phyloP scores from a whole-genome alignment of 2,797 vertebrate species.

The Rhodeus uyekii region DNA sequence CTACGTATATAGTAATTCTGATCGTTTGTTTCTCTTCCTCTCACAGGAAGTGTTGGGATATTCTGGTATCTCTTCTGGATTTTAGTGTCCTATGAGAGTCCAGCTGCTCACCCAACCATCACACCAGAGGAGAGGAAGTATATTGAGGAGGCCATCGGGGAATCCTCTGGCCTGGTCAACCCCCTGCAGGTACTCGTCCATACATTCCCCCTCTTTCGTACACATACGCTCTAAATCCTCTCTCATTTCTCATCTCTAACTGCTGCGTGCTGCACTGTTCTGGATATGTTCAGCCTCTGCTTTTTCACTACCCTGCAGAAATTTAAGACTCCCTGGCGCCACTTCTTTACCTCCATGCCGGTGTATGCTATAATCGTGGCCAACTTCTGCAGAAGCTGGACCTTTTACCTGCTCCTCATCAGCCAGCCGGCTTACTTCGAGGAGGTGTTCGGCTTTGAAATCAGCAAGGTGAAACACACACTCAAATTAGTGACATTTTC shows the following conservation, averaged over 20 bases:
- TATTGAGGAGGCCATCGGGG: conserved; percentile 85
- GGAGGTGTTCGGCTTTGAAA: conserved; percentile 84
- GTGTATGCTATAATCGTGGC: conserved; percentile 86
- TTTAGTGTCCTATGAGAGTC: conserved; percentile 84
- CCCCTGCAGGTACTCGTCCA: conserved; percentile 87
- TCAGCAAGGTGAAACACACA: conserved; percentile 79
- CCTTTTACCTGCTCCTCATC: conserved; percentile 85
- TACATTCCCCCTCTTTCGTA: too few species aligned
- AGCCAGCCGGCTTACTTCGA: conserved; percentile 86
- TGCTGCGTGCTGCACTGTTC: conserved; percentile 23
- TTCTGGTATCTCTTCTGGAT: conserved; percentile 86
- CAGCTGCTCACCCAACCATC: conserved; percentile 82
- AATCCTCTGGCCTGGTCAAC: conserved; percentile 80
- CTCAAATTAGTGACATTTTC: background rate
- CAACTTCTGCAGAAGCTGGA: conserved; percentile 87
- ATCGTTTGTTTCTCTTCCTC: conserved; percentile 29
- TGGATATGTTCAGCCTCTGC: conserved; percentile 15
- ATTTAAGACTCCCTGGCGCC: conserved; percentile 82
- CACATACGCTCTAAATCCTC: too few species aligned
- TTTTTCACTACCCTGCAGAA: conserved; percentile 69
- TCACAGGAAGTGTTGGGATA: conserved; percentile 79
- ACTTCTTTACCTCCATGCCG: conserved; percentile 85
- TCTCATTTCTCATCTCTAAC: background rate
- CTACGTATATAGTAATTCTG: background rate
- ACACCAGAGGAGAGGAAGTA: conserved; percentile 80